Evolutionary conservation across 1,140 invertebrate genomes (phyloP).

Genomic region (Lucilia sericata): DNA sequence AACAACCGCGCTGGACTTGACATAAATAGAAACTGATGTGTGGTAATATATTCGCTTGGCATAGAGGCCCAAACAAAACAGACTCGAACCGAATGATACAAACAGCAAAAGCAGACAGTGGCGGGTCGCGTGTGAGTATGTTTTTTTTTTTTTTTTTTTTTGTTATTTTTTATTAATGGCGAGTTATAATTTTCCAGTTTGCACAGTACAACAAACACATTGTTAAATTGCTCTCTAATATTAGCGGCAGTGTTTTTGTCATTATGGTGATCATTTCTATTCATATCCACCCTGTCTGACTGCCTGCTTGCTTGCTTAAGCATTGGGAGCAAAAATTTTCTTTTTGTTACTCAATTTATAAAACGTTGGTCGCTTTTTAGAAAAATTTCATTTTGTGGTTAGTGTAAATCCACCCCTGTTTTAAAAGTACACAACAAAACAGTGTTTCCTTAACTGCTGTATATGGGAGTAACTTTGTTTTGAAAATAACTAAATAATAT

Average conservation of each 20-base stretch:
- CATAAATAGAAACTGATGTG: slow-evolving; percentile 41
- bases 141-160: no score
- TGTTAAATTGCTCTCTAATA: background rate
- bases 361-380: background rate
- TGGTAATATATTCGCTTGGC: slow-evolving; percentile 38
- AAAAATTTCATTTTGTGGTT: background rate
- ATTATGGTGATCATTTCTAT: background rate
- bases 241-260: background rate
- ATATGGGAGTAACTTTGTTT: background rate
- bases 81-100: background rate
- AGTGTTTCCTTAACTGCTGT: background rate
- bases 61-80: slow-evolving; percentile 36
- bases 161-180: background rate
- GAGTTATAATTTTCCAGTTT: slow-evolving; percentile 15
- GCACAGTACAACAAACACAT: background rate
- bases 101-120: background rate
- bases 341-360: slow-evolving; percentile 14
- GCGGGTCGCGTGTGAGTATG: background rate
- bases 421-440: background rate
- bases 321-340: background rate
- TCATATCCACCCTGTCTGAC: background rate
- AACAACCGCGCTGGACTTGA: slow-evolving; percentile 39
- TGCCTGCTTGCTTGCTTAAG: background rate
- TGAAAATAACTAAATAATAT: background rate
- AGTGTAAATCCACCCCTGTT: background rate